Percentiles rank a stretch among this genome's conserved stretches.
phyloP scores from a whole-genome alignment of 2,113 vertebrate genomes.

The Silurus meridionalis region DNA sequence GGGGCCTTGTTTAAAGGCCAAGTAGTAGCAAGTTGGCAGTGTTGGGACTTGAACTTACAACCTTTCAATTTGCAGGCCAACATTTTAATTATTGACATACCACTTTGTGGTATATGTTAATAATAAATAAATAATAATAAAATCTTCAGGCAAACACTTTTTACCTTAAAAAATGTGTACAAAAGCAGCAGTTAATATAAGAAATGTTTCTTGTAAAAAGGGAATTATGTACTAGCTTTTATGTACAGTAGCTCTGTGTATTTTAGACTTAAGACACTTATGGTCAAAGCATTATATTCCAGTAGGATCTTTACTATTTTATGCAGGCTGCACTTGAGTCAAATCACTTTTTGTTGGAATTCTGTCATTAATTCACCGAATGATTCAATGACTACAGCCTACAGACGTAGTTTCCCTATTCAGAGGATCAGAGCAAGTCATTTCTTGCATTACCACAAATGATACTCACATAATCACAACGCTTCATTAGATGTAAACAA shows the following conservation, averaged over 20 bases:
- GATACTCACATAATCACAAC: background rate
- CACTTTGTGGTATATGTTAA: background rate
- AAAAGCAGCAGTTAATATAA: background rate
- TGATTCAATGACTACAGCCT: background rate
- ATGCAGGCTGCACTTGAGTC: background rate
- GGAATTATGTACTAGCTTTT: background rate
- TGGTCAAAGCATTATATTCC: background rate
- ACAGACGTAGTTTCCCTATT: background rate
- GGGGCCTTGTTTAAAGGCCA: too few relatives aligned
- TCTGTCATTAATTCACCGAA: conserved; percentile 7
- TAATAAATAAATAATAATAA: background rate
- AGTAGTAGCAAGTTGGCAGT: too few relatives aligned
- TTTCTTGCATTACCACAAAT: background rate
- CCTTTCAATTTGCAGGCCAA: too few relatives aligned
- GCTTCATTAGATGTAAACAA: conserved; percentile 22
- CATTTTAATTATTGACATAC: too few relatives aligned
- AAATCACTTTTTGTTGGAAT: background rate
- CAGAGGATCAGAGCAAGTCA: background rate
- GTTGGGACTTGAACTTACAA: too few relatives aligned
- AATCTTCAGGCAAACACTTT: background rate
- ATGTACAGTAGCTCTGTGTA: background rate
- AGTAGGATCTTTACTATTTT: background rate
- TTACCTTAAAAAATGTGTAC: background rate
- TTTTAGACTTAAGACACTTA: background rate
- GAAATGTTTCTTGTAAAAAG: background rate